phyloP scores from a whole-genome alignment of 2,113 vertebrate species.

The Loxodonta africana region DNA sequence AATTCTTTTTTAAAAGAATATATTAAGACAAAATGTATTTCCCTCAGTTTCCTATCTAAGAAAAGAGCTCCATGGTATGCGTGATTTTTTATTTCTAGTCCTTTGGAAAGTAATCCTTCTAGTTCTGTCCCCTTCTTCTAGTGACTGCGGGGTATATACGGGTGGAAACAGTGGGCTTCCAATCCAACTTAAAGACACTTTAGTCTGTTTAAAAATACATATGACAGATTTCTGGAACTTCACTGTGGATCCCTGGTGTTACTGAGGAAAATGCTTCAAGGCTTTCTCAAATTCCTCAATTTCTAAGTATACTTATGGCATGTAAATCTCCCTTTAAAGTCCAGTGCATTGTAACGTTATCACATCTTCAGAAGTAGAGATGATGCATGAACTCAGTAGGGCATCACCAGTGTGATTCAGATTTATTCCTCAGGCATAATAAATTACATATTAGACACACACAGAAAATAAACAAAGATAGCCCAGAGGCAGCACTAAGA shows the following conservation, averaged over 20 bases:
- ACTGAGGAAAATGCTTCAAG: neutral
- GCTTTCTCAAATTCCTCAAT: slow-evolving; percentile 6
- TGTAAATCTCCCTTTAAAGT: neutral
- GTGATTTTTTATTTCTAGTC: slow-evolving; percentile 51
- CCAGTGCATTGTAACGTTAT: slow-evolving; percentile 8
- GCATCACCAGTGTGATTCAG: neutral
- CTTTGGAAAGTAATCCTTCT: neutral
- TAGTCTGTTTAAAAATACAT: neutral
- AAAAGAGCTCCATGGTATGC: neutral
- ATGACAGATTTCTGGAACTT: neutral
- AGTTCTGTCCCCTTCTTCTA: slow-evolving; percentile 27
- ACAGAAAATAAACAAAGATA: neutral
- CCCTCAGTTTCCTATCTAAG: neutral
- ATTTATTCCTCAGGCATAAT: slow-evolving; percentile 5
- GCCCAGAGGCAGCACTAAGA: neutral
- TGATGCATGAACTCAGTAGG: slow-evolving; percentile 28
- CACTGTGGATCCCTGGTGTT: slow-evolving; percentile 9
- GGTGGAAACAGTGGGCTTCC: neutral
- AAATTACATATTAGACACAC: neutral
- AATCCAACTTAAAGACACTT: neutral
- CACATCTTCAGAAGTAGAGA: neutral
- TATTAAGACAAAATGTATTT: slow-evolving; percentile 51
- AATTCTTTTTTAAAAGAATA: neutral
- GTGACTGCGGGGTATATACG: neutral
- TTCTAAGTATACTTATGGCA: slow-evolving; percentile 36